Conservation (phyloP, 2,113 vertebrate genomes). For the Callopanchax toddi region DNA sequence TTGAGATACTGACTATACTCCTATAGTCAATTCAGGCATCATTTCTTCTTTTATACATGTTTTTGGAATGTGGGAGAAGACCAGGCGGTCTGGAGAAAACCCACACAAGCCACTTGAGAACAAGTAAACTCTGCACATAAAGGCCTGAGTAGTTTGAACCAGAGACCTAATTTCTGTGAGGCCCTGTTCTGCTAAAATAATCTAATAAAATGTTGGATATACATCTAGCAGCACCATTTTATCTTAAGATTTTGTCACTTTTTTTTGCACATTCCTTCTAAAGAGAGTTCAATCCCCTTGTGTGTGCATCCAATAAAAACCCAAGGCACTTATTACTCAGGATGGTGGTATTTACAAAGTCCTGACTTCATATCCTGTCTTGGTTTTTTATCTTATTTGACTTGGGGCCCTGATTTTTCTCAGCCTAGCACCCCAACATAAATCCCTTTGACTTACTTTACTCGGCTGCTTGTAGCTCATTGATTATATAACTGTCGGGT, state of each 20-base stretch:
- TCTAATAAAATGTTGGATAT: constrained; percentile 8
- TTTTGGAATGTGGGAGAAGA: too few species aligned
- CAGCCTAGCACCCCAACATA: constrained; percentile 53
- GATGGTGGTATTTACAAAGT: constrained; percentile 61
- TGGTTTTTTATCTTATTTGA: constrained; percentile 57
- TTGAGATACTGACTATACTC: too few species aligned
- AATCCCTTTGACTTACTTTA: constrained; percentile 65
- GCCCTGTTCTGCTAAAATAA: background rate
- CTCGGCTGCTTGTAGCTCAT: constrained; percentile 46
- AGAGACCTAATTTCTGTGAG: too few species aligned
- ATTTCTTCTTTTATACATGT: too few species aligned
- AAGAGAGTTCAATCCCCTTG: constrained; percentile 44
- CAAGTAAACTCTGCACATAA: too few species aligned
- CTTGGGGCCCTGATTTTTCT: constrained; percentile 31
- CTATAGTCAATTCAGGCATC: too few species aligned
- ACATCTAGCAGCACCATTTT: background rate
- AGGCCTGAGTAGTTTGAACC: too few species aligned
- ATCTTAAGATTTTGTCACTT: constrained; percentile 19
- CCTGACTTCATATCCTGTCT: constrained; percentile 72
- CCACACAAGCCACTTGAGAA: too few species aligned
- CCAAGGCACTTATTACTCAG: constrained; percentile 49
- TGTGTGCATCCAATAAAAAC: constrained; percentile 42
- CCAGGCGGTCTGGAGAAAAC: too few species aligned
- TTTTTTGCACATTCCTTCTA: constrained; percentile 18
- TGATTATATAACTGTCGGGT: constrained; percentile 51